phyloP scores from a whole-genome alignment of 2,888 invertebrate species.

The Encarsia formosa region DNA sequence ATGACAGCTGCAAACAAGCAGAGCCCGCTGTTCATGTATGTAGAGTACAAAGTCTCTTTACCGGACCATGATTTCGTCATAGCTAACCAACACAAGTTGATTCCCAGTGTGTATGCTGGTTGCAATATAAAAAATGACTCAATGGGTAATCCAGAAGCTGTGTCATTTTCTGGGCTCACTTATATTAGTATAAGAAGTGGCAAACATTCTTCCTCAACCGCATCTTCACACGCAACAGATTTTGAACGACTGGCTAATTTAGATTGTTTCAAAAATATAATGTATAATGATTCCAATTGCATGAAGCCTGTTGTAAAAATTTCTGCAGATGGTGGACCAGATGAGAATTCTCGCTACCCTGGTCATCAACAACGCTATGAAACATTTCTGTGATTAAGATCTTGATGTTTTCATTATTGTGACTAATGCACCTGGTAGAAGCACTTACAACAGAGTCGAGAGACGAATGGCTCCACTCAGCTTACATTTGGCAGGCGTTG shows the following conservation, averaged over 20 bases:
- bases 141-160: not conserved
- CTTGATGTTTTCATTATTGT: slow-evolving; percentile 33
- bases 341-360: not conserved
- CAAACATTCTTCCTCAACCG: slow-evolving; percentile 35
- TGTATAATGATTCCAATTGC: slow-evolving; percentile 16
- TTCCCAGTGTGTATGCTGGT: not conserved
- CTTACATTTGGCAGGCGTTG: slow-evolving; percentile 35
- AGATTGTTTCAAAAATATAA: slow-evolving; percentile 27
- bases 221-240: slow-evolving; percentile 31
- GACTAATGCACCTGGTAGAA: slow-evolving; percentile 41
- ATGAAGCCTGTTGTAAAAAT: not conserved
- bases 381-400: slow-evolving; percentile 9
- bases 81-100: slow-evolving; percentile 31
- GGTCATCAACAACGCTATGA: slow-evolving; percentile 17
- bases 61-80: slow-evolving; percentile 42
- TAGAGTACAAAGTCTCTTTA: slow-evolving; percentile 33
- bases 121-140: not conserved
- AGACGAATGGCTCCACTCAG: slow-evolving; percentile 38
- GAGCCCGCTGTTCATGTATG: slow-evolving; percentile 38
- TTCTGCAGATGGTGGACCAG: slow-evolving; percentile 7
- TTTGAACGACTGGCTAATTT: slow-evolving; percentile 13
- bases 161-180: not conserved
- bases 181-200: slow-evolving; percentile 34
- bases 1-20: slow-evolving; percentile 46
- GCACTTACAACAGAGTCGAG: slow-evolving; percentile 43